Conservation (phyloP, 1,140 invertebrate genomes). For the Ceratoteleas bidentatus region DNA sequence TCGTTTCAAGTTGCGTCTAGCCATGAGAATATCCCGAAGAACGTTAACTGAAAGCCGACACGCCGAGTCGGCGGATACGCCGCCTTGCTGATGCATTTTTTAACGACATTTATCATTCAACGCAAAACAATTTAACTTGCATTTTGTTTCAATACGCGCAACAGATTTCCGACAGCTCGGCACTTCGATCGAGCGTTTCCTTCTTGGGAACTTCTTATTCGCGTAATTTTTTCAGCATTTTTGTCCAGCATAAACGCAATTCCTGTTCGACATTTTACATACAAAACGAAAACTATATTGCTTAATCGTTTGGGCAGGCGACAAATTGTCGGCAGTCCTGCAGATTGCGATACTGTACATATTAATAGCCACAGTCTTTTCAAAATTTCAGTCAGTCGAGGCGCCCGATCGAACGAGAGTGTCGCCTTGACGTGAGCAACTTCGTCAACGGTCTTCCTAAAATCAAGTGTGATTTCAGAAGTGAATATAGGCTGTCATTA, state of each 20-base stretch:
- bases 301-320: not conserved
- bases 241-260: too few species aligned
- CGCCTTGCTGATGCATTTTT: constrained; percentile 9
- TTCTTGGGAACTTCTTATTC: too few species aligned
- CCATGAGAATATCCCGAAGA: constrained; percentile 41
- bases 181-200: too few species aligned
- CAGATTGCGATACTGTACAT: constrained; percentile 13
- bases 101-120: constrained; percentile 2
- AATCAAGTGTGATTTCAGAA: constrained; percentile 35
- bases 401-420: not conserved
- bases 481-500: constrained; percentile 58
- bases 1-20: constrained; percentile 47
- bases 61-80: constrained; percentile 4
- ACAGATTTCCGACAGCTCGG: too few species aligned
- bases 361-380: constrained; percentile 16
- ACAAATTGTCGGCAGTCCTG: constrained; percentile 1
- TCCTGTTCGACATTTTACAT: too few species aligned
- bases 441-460: constrained; percentile 38
- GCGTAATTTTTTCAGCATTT: not conserved
- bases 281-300: not conserved
- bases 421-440: constrained; percentile 6
- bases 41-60: constrained; percentile 35
- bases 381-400: constrained; percentile 23
- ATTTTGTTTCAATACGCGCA: not conserved
- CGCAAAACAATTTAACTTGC: not conserved